Conservation (phyloP, 1,140 invertebrate species). For the Bombus vancouverensis region DNA sequence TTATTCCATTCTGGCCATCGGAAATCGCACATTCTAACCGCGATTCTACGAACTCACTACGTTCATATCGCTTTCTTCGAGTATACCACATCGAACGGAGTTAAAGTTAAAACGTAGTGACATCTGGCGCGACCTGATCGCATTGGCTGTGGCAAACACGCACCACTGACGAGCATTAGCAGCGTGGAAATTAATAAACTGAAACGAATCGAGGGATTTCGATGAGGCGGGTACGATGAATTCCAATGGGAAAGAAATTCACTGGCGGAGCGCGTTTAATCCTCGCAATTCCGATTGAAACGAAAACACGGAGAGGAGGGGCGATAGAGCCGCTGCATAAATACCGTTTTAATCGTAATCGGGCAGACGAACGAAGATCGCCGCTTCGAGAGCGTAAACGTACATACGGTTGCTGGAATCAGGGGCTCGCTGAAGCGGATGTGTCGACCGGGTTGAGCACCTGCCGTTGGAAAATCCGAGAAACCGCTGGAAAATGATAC, state of each 20-base stretch:
- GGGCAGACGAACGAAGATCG: not conserved
- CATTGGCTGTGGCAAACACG: too few species aligned
- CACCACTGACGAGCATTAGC: not conserved
- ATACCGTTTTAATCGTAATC: not conserved
- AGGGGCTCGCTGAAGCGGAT: too few species aligned
- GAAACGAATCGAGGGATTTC: not conserved
- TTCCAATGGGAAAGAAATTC: not conserved
- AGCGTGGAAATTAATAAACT: not conserved
- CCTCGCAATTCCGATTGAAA: not conserved
- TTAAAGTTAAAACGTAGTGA: not conserved
- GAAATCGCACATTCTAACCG: not conserved
- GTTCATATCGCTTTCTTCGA: too few species aligned
- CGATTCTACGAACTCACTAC: not conserved
- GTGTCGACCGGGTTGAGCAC: not conserved
- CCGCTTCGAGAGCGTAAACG: not conserved
- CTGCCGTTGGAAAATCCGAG: not conserved
- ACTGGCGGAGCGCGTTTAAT: not conserved
- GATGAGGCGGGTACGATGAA: not conserved
- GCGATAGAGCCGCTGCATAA: not conserved
- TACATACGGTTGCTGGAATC: not conserved
- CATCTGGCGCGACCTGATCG: not conserved
- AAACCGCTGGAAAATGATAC: not conserved
- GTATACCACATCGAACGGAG: too few species aligned
- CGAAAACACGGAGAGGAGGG: not conserved
- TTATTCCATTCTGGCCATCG: too few species aligned